These are phyloP conservation scores for Dinomys branickii DNA, from an alignment of 2,113 vertebrate genomes.

Conservation along the genomic window DNA sequence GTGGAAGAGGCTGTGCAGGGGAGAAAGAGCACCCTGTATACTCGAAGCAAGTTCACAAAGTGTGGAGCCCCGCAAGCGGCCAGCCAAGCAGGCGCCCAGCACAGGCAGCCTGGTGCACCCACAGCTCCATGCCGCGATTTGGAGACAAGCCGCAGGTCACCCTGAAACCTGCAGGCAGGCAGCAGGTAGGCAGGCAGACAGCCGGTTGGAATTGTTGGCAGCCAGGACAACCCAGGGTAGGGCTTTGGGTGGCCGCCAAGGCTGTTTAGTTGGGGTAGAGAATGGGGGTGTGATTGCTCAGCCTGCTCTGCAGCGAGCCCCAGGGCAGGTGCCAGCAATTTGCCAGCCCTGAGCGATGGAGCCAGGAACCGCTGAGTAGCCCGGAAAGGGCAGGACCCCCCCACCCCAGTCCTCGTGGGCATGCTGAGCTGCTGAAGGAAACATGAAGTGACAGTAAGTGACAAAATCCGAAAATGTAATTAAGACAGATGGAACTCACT, in stretches of 20 bases:
- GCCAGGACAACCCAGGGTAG: neutral
- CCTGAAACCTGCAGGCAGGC: slow-evolving; percentile 58
- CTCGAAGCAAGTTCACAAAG: neutral
- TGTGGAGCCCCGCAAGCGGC: neutral
- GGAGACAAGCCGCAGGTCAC: slow-evolving; percentile 65
- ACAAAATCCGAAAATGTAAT: slow-evolving; percentile 74
- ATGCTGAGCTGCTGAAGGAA: slow-evolving; percentile 56
- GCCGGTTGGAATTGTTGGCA: slow-evolving; percentile 49
- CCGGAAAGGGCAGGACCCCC: neutral
- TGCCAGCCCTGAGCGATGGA: slow-evolving; percentile 46
- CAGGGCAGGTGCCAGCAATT: slow-evolving; percentile 62
- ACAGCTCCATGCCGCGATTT: slow-evolving; percentile 49
- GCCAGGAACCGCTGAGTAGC: neutral
- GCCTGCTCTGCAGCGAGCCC: neutral
- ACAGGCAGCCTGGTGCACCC: slow-evolving; percentile 21
- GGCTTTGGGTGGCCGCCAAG: slow-evolving; percentile 50
- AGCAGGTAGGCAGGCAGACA: neutral
- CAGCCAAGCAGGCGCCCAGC: slow-evolving; percentile 60
- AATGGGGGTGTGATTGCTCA: neutral
- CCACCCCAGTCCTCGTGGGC: neutral
- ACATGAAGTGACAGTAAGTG: slow-evolving; percentile 52
- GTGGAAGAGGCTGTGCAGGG: neutral
- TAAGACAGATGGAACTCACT: slow-evolving; percentile 72
- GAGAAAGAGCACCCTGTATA: neutral
- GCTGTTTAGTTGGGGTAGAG: slow-evolving; percentile 53